Conservation (phyloP, 2,797 vertebrate species). For the Mastacembelus armatus region DNA sequence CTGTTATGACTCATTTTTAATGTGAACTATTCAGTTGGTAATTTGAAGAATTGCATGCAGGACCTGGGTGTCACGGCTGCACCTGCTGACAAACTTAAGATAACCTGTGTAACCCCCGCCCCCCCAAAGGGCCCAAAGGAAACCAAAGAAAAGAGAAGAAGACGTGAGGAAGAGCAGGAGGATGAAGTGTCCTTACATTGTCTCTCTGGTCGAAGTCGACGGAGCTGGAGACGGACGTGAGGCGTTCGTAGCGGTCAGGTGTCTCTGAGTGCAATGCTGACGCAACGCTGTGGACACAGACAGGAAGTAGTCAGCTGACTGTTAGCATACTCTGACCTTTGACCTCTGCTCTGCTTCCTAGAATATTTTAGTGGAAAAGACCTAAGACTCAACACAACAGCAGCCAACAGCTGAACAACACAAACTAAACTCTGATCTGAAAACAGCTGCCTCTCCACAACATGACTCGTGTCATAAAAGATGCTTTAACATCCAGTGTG, state of each 20-base stretch:
- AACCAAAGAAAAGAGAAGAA: too few relatives aligned
- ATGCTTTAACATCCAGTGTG: too few relatives aligned
- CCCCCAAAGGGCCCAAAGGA: neutral
- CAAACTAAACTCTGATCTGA: neutral
- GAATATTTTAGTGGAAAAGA: neutral
- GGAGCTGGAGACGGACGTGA: conserved; percentile 96
- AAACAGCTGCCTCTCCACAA: too few relatives aligned
- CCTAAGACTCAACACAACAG: conserved; percentile 3
- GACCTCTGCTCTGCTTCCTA: conserved; percentile 25
- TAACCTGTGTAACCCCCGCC: too few relatives aligned
- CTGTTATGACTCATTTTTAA: too few relatives aligned
- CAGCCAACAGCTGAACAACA: too few relatives aligned
- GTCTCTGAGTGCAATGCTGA: conserved; percentile 94
- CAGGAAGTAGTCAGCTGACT: neutral
- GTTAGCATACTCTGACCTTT: conserved; percentile 37
- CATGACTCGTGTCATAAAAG: too few relatives aligned
- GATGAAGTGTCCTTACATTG: conserved; percentile 86
- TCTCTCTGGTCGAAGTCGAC: conserved; percentile 97
- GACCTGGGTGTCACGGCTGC: too few relatives aligned
- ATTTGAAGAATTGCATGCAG: too few relatives aligned
- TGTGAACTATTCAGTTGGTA: too few relatives aligned
- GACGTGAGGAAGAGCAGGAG: neutral
- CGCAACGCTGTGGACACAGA: conserved; percentile 86
- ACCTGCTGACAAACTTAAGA: too few relatives aligned
- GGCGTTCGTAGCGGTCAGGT: conserved; percentile 94